A percentile compares a stretch with the other conserved stretches of the same genome.
Evolutionary conservation across 2,888 invertebrate species (phyloP).

Genomic region (Malthinus flaveolus): DNA sequence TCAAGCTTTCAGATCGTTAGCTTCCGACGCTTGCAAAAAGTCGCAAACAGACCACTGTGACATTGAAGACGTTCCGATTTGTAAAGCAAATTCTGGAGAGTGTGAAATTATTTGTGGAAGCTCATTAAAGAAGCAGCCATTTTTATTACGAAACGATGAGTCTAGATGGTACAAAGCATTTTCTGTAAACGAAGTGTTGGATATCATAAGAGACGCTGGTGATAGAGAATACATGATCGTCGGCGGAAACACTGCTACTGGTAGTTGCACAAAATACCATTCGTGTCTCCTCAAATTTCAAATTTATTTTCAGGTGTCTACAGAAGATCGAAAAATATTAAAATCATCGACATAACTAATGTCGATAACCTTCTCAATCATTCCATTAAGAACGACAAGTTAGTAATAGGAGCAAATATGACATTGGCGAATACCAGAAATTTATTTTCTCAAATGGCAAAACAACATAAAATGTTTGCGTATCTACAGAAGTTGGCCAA

Average conservation of each 20-base stretch:
- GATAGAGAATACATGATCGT: conserved; percentile 62
- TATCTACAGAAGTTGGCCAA: conserved; percentile 63
- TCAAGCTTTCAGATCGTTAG: conserved; percentile 65
- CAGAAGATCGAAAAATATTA: conserved; percentile 34
- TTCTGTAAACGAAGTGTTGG: conserved; percentile 60
- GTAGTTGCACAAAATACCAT: conserved; percentile 49
- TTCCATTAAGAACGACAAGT: conserved; percentile 51
- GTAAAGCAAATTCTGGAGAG: background rate
- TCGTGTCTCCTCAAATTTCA: background rate
- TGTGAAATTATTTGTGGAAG: background rate
- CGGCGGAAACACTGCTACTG: conserved; percentile 76
- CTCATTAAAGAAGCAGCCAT: background rate
- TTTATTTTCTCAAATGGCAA: conserved; percentile 53
- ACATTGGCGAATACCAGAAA: conserved; percentile 60
- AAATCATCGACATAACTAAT: conserved; percentile 65
- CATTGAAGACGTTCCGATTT: conserved; percentile 51
- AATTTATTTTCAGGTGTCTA: conserved; percentile 51
- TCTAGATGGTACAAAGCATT: conserved; percentile 63
- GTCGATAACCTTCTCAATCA: conserved; percentile 61
- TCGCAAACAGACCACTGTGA: conserved; percentile 46
- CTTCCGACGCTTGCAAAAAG: conserved; percentile 51
- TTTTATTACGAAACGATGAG: background rate
- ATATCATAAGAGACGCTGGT: conserved; percentile 52
- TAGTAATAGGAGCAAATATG: conserved; percentile 64
- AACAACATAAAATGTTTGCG: conserved; percentile 57